Base-by-base conservation (phyloP, 2,797 vertebrate species). In the Alosa sapidissima region DNA sequence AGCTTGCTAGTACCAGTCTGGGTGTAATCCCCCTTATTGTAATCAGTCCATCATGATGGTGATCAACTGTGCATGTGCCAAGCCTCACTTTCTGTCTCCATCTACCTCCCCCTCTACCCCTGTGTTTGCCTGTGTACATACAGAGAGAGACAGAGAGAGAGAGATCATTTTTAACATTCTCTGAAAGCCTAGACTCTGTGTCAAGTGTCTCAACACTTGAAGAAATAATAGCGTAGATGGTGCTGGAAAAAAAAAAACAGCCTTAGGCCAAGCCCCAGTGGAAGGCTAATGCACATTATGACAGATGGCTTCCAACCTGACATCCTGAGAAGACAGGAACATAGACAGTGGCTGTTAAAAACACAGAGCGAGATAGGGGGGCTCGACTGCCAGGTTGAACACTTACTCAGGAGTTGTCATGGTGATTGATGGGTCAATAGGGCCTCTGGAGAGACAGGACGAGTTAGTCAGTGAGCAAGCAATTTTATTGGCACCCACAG, bases 231-330 rank as follows among this genome's bases (percentile, higher is more conserved):
- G 85, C 45, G 81, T 81, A 47, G 82, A 82, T 65, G 84, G 84
- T 90, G 85, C 87, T 90, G 88, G 87, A 85, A 81, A 47, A 87
- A 86, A 81, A n/a, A 86, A 83, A 89, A 84, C 86, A 88, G 87
- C 88, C 82, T 82, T 24, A 65, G 83, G 86, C 89, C 52, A 83
- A 81, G 84, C 85, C 82, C 87, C 85, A 47, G 81, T 86, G 86
- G 86, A 89, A 84, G 87, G 58, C 82, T 81, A 87, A 84, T 45
- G 84, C 85, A 81, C 78, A 85, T 78, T 88, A 85, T 90, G 89
- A 89, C 86, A 89, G 87, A 89, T 89, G 84, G 85, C 86, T 87
- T 88, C 65, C 47, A 58, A 82, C 87, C 82, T 62, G 52, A 81
- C 72, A 47, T 78, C 72, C 82, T 82, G 60, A 86, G 81, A 85